Evolutionary conservation across 2,888 invertebrate genomes (phyloP).

Genomic region (Protophormia terraenovae): DNA sequence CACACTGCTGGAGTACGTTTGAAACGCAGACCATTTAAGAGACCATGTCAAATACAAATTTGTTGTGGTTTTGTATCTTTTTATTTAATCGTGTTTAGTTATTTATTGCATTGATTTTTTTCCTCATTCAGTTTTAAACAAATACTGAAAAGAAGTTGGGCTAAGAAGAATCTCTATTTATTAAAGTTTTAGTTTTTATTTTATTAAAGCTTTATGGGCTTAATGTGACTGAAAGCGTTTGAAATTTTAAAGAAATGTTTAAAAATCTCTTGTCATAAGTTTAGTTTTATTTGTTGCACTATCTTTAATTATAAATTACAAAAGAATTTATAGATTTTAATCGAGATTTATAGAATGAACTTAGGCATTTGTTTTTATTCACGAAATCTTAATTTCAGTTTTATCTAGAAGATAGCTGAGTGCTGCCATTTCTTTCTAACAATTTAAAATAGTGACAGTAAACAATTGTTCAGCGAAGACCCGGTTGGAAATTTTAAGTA

Average conservation of each 20-base stretch:
- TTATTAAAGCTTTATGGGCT: background rate
- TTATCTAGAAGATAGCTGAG: background rate
- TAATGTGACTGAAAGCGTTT: conserved; percentile 46
- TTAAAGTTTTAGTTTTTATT: background rate
- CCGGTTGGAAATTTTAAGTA: too few species aligned
- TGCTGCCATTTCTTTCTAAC: too few species aligned
- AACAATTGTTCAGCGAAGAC: too few species aligned
- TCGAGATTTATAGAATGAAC: background rate
- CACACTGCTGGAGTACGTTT: background rate
- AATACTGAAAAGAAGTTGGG: background rate
- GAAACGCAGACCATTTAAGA: conserved; percentile 60
- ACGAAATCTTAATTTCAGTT: background rate
- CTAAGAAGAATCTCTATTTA: background rate
- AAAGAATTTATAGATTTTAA: conserved; percentile 15
- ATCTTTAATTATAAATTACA: conserved; percentile 18
- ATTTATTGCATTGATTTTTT: conserved; percentile 66
- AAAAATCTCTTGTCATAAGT: conserved; percentile 31
- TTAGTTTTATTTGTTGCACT: conserved; percentile 17
- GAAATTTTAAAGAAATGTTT: conserved; percentile 11
- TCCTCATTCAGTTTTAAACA: conserved; percentile 27
- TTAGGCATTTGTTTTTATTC: background rate
- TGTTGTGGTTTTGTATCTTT: conserved; percentile 65
- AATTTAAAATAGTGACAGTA: too few species aligned
- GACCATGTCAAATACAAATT: conserved; percentile 68
- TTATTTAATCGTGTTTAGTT: conserved; percentile 68